These are phyloP conservation scores for Halictus ligatus DNA, from an alignment of 2,888 invertebrate genomes.

Conservation along the genomic window DNA sequence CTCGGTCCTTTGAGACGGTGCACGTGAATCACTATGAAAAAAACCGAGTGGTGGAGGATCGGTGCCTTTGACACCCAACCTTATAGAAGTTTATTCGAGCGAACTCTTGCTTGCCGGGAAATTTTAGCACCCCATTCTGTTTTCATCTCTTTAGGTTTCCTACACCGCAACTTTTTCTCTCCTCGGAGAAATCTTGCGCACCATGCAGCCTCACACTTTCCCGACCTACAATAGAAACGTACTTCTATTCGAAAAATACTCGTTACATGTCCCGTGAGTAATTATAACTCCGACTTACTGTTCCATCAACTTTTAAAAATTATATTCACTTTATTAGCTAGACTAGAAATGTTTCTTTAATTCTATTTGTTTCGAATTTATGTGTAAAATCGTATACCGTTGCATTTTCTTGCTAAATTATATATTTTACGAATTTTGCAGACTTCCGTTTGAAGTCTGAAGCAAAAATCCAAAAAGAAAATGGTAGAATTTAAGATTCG, in stretches of 20 bases:
- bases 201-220: neutral
- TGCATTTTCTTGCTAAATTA: too few species aligned
- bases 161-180: neutral
- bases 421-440: too few species aligned
- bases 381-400: too few species aligned
- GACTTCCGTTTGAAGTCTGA: too few species aligned
- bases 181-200: neutral
- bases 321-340: neutral
- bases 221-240: neutral
- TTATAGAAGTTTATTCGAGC: constrained; percentile 50
- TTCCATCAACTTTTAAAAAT: neutral
- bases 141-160: constrained; percentile 42
- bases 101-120: constrained; percentile 17
- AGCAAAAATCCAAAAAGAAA: too few species aligned
- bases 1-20: constrained; percentile 18
- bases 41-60: constrained; percentile 45
- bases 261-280: neutral
- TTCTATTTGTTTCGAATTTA: too few species aligned
- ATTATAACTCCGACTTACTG: neutral
- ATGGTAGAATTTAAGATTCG: too few species aligned
- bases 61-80: constrained; percentile 60
- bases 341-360: too few species aligned
- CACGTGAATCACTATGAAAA: constrained; percentile 43
- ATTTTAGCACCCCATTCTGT: constrained; percentile 39
- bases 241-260: neutral